Percentiles rank a stretch among this genome's conserved stretches.
phyloP scores from a whole-genome alignment of 2,888 invertebrate genomes.

The Epistrophella euchroma region DNA sequence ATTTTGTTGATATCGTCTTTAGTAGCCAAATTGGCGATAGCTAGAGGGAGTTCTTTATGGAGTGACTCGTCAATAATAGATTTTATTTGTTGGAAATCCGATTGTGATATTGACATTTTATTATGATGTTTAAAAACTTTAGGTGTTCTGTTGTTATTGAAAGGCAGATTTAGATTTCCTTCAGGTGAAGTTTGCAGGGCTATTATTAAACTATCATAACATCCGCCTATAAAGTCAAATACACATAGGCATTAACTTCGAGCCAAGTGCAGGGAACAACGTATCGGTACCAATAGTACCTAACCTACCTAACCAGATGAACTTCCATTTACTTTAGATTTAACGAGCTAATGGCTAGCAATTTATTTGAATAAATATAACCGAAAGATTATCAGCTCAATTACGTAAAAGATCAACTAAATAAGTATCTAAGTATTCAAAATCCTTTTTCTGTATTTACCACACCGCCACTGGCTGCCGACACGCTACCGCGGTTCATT shows the following conservation, averaged over 20 bases:
- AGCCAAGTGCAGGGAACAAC: neutral
- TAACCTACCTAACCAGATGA: neutral
- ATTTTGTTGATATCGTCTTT: too few relatives aligned
- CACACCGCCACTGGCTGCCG: neutral
- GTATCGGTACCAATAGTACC: too few relatives aligned
- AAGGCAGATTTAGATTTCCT: too few relatives aligned
- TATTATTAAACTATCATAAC: too few relatives aligned
- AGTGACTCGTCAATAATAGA: too few relatives aligned
- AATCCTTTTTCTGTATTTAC: neutral
- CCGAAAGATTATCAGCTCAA: constrained; percentile 47
- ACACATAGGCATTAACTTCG: neutral
- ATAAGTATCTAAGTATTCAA: constrained; percentile 47
- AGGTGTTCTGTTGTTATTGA: too few relatives aligned
- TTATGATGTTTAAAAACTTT: too few relatives aligned
- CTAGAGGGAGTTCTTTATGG: too few relatives aligned
- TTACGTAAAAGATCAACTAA: constrained; percentile 52
- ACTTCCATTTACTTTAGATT: constrained; percentile 34
- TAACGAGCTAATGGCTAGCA: constrained; percentile 64
- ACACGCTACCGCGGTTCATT: neutral
- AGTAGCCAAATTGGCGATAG: too few relatives aligned
- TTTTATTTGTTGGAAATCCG: too few relatives aligned
- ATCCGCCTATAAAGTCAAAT: constrained; percentile 1
- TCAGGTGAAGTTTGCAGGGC: too few relatives aligned
- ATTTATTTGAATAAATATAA: constrained; percentile 43
- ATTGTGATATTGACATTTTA: too few relatives aligned